Base-by-base conservation (phyloP, 2,888 invertebrate species). In the Rotaria sp. region DNA sequence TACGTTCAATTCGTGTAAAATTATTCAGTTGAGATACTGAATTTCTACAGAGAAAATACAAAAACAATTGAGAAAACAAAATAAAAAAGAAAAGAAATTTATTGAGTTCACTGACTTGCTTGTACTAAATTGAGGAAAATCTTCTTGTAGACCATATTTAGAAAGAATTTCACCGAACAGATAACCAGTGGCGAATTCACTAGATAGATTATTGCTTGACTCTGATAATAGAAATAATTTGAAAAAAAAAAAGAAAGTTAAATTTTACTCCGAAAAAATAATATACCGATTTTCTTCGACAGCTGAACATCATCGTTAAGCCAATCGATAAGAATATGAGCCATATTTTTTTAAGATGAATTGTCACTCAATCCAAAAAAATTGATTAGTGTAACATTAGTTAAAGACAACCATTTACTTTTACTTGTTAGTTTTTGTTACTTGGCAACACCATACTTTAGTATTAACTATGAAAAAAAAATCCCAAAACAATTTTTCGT, bases 1-100 rank as follows among this genome's bases (percentile, higher is more conserved):
- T 89, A 35, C 91, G 91, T 87, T 91, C 91, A 87, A 91, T 87
- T 48, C 90, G 88, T 21, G 90, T 91, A 87, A 91, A 91, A 87
- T 91, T 91, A 88, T 91, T 91, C 87, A 91, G 90, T 88, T 91
- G 91, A 35, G 91, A 89, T 86, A 90, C 90, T 48, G 90, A 88
- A 26, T 90, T 90, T 86, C 91, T 91, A 88, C 84, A 87, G 85
- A 87, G 41, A 3, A n/a, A 48, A 7, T n/a, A 41, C 1, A 26
- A 1, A 30, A 35, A 26, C 7, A 26, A 48, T 10, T 15, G 7
- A 59, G 38, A 38, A 87, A 87, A 38, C 2, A 1, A n/a, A 10
- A 85, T 74, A 26, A 30, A 15, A 50, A 24, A 3, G 35, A 59
- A 15, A 52, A 26, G 10, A 45, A 52, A 45, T 57, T 26, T 50